Percentiles rank a stretch among this genome's conserved stretches.
These are phyloP conservation scores for Centroberyx gerrardi DNA, from an alignment of 2,797 vertebrate species.

Conservation along the genomic window DNA sequence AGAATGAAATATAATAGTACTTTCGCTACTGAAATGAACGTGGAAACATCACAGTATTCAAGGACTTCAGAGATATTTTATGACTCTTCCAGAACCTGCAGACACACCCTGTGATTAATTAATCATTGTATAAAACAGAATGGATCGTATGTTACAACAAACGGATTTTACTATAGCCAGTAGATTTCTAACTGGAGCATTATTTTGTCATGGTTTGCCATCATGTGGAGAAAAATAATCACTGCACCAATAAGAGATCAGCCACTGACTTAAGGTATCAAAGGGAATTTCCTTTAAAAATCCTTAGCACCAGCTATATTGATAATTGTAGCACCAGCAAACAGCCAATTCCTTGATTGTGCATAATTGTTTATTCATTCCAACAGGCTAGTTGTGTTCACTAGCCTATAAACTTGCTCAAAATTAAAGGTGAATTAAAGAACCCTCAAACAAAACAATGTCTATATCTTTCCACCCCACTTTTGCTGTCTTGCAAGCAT, in stretches of 20 bases:
- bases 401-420: slow-evolving; percentile 64
- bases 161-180: no score
- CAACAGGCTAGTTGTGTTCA: slow-evolving; percentile 67
- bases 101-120: no score
- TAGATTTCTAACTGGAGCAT: not conserved
- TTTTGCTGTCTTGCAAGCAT: slow-evolving; percentile 48
- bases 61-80: no score
- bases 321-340: slow-evolving; percentile 12
- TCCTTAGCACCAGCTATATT: not conserved
- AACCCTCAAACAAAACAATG: slow-evolving; percentile 59
- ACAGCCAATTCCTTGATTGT: slow-evolving; percentile 62
- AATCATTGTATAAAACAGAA: no score
- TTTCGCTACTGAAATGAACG: no score
- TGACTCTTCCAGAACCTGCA: no score
- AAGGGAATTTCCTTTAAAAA: not conserved
- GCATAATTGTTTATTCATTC: slow-evolving; percentile 82
- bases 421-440: slow-evolving; percentile 69
- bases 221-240: slow-evolving; percentile 44
- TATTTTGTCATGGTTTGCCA: slow-evolving; percentile 25
- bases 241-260: slow-evolving; percentile 6
- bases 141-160: no score
- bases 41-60: no score
- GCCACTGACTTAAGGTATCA: not conserved
- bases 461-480: slow-evolving; percentile 12
- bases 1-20: no score